Base-by-base conservation (phyloP, 35 echinoderm and acorn worm species). In the Diadema setosum region DNA sequence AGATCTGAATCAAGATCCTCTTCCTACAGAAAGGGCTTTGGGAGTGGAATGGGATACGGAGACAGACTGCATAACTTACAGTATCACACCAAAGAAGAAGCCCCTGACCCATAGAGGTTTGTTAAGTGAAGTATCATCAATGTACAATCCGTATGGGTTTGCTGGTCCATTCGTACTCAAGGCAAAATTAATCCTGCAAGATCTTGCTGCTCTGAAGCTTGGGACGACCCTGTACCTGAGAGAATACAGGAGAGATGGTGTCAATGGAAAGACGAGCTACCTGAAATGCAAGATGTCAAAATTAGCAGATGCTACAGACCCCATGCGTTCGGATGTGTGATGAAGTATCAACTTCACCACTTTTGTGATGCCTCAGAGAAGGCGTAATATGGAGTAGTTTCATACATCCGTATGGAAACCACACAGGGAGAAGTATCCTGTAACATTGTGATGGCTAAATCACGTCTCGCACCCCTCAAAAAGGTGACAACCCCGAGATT, bases 331-430 rank as follows among this genome's bases (percentile, higher is more conserved):
- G 58, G 49, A 8, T 18, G 43, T 11, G 32, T 52, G 3, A 45
- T 82, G 8, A 14, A 56, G 42, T 85, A 84, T 8, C 70, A n/a
- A 4, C 37, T 93, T 17, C 29, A 82, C 0, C 81, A 87, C 42
- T 87, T 93, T 48, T 93, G 84, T 5, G 91, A 93, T 83, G 91
- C 73, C 12, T 93, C 91, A 3, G 91, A 93, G 17, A 24, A 88
- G 43, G 85, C 85, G 3, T 40, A n/a, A n/a, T n/a, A n/a, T n/a
- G n/a, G n/a, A n/a, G n/a, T n/a, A n/a, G n/a, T n/a, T n/a, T 50
- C 46, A 50, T 50, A 50, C 18, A 18, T 50, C 18, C 46, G 18
- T 50, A 50, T 50, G 46, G 46, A 50, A 50, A 18, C 46, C 7
- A 18, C 7, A 50, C 46, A 50, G 46, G 46, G 46, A 9, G 46